These are phyloP conservation scores for Calephelis perditalis DNA, from an alignment of 2,888 invertebrate species.

Conservation along the genomic window DNA sequence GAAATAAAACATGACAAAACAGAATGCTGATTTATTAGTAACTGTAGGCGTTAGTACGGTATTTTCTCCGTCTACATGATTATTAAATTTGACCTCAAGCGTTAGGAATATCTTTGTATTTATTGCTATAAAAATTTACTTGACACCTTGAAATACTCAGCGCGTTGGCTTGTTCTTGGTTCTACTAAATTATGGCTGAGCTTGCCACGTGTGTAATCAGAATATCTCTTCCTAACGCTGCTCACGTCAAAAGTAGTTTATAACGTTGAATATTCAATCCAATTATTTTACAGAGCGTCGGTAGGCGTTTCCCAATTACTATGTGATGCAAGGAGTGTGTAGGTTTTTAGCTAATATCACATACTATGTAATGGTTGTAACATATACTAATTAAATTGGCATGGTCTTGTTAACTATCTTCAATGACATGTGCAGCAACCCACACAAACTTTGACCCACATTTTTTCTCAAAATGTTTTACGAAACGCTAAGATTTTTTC, in stretches of 20 bases:
- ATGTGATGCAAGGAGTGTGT: slow-evolving; percentile 3
- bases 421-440: not conserved
- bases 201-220: slow-evolving; percentile 9
- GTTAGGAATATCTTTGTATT: slow-evolving; percentile 54
- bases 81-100: slow-evolving; percentile 74
- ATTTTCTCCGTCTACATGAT: slow-evolving; percentile 63
- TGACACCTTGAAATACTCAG: slow-evolving; percentile 48
- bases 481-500: too few relatives aligned
- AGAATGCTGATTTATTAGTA: slow-evolving; percentile 54
- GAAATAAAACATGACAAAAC: slow-evolving; percentile 27
- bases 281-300: slow-evolving; percentile 9
- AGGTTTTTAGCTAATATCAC: not conserved
- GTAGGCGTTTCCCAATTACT: slow-evolving; percentile 10
- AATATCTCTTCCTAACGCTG: slow-evolving; percentile 10
- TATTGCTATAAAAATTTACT: slow-evolving; percentile 58
- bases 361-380: not conserved
- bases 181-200: slow-evolving; percentile 8
- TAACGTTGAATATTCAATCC: slow-evolving; percentile 9
- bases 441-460: too few relatives aligned
- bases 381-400: not conserved
- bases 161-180: slow-evolving; percentile 11
- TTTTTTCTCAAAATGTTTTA: too few relatives aligned
- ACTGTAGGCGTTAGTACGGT: slow-evolving; percentile 56
- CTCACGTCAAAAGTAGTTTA: slow-evolving; percentile 10
- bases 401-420: not conserved